Conservation (phyloP, 1,140 invertebrate species). For the Saccostrea glomerata region DNA sequence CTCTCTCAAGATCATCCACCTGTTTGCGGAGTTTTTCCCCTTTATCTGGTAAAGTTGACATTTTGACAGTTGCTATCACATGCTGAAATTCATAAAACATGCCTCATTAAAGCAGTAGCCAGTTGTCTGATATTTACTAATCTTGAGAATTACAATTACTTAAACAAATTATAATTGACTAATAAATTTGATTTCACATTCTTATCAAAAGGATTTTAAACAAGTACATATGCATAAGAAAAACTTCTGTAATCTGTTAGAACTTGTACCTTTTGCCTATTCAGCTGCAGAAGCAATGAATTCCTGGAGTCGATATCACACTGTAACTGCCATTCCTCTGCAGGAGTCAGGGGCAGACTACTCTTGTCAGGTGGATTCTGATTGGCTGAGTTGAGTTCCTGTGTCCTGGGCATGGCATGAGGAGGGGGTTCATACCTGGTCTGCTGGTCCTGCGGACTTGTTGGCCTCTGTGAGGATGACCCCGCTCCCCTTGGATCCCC, state of each 20-base stretch:
- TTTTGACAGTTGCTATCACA: conserved; percentile 62
- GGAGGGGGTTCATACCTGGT: conserved; percentile 42
- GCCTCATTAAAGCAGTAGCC: too few species aligned
- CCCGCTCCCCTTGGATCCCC: background rate
- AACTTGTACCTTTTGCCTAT: conserved; percentile 61
- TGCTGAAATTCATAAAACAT: conserved; percentile 53
- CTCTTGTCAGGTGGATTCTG: conserved; percentile 31
- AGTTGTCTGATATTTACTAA: too few species aligned
- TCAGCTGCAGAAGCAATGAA: conserved; percentile 49
- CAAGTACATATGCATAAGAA: too few species aligned
- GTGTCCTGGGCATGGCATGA: background rate
- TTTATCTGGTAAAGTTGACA: conserved; percentile 69
- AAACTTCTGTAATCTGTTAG: background rate
- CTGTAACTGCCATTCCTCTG: conserved; percentile 50
- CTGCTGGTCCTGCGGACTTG: conserved; percentile 22
- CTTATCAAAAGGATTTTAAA: background rate
- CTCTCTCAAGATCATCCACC: conserved; percentile 65
- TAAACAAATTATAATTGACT: too few species aligned
- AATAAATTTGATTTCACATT: background rate
- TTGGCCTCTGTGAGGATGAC: background rate
- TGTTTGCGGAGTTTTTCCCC: conserved; percentile 68
- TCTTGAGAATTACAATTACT: too few species aligned
- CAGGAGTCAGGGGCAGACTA: conserved; percentile 36
- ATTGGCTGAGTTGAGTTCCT: background rate
- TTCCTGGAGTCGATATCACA: conserved; percentile 56